A percentile compares a stretch with the other conserved stretches of the same genome.
Conservation (phyloP, 1,140 invertebrate species). For the Drosophila mayri region DNA sequence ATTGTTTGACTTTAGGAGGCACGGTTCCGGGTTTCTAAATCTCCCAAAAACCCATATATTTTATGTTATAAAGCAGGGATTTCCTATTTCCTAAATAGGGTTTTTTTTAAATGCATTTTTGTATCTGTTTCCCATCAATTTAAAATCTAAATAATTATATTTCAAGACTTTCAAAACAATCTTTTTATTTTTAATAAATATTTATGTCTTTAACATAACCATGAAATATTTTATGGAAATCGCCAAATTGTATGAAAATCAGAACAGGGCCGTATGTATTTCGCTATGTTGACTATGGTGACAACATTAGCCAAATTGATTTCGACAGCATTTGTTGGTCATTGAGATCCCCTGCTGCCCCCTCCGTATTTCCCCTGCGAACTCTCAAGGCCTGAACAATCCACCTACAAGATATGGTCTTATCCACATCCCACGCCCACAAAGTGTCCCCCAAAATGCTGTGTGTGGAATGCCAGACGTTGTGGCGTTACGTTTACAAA, state of each 20-base stretch:
- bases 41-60: background rate
- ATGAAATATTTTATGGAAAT: background rate
- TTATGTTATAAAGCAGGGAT: no score
- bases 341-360: slow-evolving; percentile 29
- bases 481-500: slow-evolving; percentile 57
- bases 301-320: slow-evolving; percentile 82
- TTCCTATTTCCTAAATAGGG: no score
- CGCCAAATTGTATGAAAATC: background rate
- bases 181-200: no score
- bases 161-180: background rate
- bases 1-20: slow-evolving; percentile 42
- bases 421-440: slow-evolving; percentile 64
- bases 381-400: slow-evolving; percentile 45
- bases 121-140: no score
- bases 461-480: slow-evolving; percentile 58
- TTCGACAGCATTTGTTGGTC: slow-evolving; percentile 61
- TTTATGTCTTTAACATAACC: background rate
- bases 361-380: background rate
- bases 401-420: slow-evolving; percentile 29
- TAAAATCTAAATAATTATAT: background rate
- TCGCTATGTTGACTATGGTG: slow-evolving; percentile 36
- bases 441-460: slow-evolving; percentile 47
- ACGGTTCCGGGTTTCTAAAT: slow-evolving; percentile 31
- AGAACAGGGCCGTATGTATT: slow-evolving; percentile 1
- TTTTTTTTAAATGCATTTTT: no score